Base-by-base conservation (phyloP, 2,888 invertebrate species). In the Ptycholaimellus sp. region DNA sequence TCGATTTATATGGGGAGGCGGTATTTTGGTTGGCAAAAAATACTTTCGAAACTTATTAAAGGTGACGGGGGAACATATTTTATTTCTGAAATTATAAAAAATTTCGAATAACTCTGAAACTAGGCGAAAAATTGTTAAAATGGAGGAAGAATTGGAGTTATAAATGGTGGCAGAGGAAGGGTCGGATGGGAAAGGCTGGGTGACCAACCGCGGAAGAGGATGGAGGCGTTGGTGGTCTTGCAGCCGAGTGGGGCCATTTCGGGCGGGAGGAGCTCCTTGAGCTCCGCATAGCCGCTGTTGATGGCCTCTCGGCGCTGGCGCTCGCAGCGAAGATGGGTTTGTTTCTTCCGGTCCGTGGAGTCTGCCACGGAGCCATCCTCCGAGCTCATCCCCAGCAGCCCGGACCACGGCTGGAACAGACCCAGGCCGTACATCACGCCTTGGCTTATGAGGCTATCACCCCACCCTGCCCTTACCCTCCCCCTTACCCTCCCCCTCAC, bases 261-360 rank as follows among this genome's bases (percentile, higher is more conserved):
- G 11, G 36, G 14, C 19, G 41, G 41, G 22, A 41, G 22, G 23
- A 41, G 23, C 17, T 35, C 29, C 16, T 36, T 35, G 27, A 41
- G 18, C 9, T 39, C 38, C 5, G 17, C 16, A 20, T 40, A 40
- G 5, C 40, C 37, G 14, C 7, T 6, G 30, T 42, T 42, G 14
- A 42, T 42, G 3, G 42, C 42, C 23, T 42, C 42, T 11, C 42
- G 30, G 11, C 42, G 32, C 25, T 42, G 37, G 9, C 42, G 37
- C 27, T 42, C 42, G 30, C 42, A 42, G 20, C 36, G 22, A 18
- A 42, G 18, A 29, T 42, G 42, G 3, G 35, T 35, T 11, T n/a
- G 19, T 30, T 37, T 37, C 23, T 42, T 42, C 2, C 40, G 36
- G 22, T 41, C 41, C 5, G 41, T 39, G n/a, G 38, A 35, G 25